A percentile compares a stretch with the other conserved stretches of the same genome.
These are phyloP conservation scores for Eretmocerus hayati DNA, from an alignment of 2,888 invertebrate genomes.

Conservation along the genomic window DNA sequence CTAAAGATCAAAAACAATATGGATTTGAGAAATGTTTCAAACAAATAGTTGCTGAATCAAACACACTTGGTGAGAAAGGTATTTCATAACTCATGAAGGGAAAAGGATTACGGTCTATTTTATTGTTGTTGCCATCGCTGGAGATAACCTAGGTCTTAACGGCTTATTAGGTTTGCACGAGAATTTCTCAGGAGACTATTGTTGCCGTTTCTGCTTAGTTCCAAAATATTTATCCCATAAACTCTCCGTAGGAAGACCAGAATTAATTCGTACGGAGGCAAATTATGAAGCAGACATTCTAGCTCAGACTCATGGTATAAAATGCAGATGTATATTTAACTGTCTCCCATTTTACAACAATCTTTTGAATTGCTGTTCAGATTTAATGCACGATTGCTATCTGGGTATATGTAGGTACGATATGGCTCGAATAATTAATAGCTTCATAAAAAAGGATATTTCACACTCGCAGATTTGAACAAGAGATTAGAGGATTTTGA, in stretches of 20 bases:
- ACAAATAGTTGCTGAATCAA: not conserved
- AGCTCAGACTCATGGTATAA: not conserved
- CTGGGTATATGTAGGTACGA: constrained; percentile 31
- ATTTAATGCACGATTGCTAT: constrained; percentile 35
- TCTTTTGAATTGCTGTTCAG: constrained; percentile 30
- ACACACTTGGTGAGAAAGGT: not conserved
- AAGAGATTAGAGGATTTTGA: constrained; percentile 24
- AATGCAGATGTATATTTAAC: not conserved
- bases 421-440: constrained; percentile 28
- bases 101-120: not conserved
- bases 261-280: not conserved
- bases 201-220: not conserved
- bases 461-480: constrained; percentile 24
- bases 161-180: not conserved
- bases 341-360: constrained; percentile 27
- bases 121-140: not conserved
- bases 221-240: not conserved
- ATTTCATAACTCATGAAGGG: not conserved
- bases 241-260: not conserved
- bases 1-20: constrained; percentile 10
- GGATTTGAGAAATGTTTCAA: constrained; percentile 7
- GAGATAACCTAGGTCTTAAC: not conserved
- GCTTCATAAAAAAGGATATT: constrained; percentile 22
- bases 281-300: not conserved
- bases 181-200: not conserved